phyloP scores from a whole-genome alignment of 1,140 invertebrate species.

The Argopecten irradians region DNA sequence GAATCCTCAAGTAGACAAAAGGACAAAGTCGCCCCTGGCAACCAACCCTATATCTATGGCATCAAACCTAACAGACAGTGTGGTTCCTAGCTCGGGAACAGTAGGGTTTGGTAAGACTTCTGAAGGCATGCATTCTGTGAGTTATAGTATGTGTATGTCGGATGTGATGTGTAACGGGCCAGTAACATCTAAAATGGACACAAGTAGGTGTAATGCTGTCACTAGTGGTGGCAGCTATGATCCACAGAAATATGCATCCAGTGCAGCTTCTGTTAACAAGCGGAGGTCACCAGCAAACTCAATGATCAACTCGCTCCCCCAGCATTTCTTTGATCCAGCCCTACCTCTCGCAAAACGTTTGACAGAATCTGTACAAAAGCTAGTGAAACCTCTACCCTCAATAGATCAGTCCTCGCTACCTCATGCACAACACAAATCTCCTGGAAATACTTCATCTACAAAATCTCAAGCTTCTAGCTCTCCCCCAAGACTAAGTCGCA shows the following conservation, averaged over 20 bases:
- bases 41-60: neutral
- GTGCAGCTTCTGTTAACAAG: constrained; percentile 26
- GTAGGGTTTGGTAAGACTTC: neutral
- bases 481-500: constrained; percentile 24
- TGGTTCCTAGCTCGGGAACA: neutral
- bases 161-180: neutral
- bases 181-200: neutral
- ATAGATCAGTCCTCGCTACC: constrained; percentile 48
- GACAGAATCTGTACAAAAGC: constrained; percentile 51
- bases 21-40: constrained; percentile 5
- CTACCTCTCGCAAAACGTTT: constrained; percentile 44
- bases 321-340: constrained; percentile 49
- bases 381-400: constrained; percentile 47
- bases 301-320: constrained; percentile 37
- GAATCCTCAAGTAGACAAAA: constrained; percentile 16
- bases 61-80: neutral
- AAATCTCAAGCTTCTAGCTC: constrained; percentile 27
- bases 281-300: constrained; percentile 43
- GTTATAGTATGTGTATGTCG: neutral
- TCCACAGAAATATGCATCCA: neutral
- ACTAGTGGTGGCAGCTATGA: neutral
- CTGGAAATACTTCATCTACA: constrained; percentile 30
- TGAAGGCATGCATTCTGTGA: neutral
- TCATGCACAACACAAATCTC: constrained; percentile 46
- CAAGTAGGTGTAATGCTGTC: neutral